These are phyloP conservation scores for Lycaon pictus DNA, from an alignment of 2,113 vertebrate species.

Conservation along the genomic window DNA sequence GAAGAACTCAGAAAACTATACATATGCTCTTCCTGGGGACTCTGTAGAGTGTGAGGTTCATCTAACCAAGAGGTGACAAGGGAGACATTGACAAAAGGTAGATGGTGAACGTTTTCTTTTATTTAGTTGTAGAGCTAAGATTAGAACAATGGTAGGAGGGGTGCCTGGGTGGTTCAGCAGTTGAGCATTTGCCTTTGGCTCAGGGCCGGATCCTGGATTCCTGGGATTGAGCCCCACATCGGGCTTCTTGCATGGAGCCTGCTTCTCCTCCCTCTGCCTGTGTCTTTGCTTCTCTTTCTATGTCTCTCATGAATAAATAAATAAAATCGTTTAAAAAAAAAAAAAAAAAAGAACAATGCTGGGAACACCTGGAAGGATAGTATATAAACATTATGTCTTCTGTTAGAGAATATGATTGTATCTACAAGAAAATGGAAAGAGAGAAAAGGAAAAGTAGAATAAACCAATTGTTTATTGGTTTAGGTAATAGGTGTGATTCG, in stretches of 20 bases:
- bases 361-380: not conserved
- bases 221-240: no score
- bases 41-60: not conserved
- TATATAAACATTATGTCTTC: not conserved
- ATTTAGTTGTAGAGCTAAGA: not conserved
- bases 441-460: not conserved
- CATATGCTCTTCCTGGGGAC: not conserved
- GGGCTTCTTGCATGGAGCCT: no score
- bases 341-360: no score
- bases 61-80: not conserved
- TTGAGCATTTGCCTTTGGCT: no score
- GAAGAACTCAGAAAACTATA: not conserved
- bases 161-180: no score
- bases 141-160: not conserved
- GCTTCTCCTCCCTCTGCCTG: no score
- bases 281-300: no score
- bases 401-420: not conserved
- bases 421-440: not conserved
- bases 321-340: no score
- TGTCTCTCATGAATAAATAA: no score
- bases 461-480: not conserved
- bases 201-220: no score
- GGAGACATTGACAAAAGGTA: not conserved
- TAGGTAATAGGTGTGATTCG: not conserved
- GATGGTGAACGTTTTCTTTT: not conserved